These are phyloP conservation scores for Poecilia wingei DNA, from an alignment of 2,797 vertebrate genomes.

Conservation along the genomic window DNA sequence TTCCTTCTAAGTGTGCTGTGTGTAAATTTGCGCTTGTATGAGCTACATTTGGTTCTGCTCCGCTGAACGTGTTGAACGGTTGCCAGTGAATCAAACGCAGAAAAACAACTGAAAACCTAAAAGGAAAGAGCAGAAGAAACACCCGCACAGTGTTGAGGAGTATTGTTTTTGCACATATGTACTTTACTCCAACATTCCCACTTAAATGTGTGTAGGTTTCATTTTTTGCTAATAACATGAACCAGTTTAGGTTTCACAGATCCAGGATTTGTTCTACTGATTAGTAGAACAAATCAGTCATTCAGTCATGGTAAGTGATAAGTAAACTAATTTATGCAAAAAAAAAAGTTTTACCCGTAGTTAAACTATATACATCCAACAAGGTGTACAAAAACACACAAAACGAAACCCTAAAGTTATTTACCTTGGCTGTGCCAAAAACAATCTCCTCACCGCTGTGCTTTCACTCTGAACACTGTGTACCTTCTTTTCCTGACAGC, in stretches of 20 bases:
- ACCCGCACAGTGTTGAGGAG: conserved; percentile 8
- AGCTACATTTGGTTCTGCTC: conserved; percentile 57
- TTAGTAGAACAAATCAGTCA: background rate
- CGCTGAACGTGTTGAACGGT: conserved; percentile 38
- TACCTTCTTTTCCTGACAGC: conserved; percentile 18
- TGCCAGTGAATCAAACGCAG: conserved; percentile 44
- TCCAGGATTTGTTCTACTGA: background rate
- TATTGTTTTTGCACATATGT: background rate
- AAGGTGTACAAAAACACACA: background rate
- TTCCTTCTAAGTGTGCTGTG: conserved; percentile 58
- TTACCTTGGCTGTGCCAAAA: background rate
- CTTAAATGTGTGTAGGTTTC: background rate
- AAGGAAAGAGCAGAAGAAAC: conserved; percentile 1
- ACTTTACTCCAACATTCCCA: background rate
- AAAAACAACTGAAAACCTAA: conserved; percentile 17
- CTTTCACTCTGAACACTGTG: conserved; percentile 17
- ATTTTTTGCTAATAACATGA: background rate
- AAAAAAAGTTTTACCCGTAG: background rate
- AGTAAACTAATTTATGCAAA: background rate
- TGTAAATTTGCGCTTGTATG: conserved; percentile 50
- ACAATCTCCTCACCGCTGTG: conserved; percentile 12
- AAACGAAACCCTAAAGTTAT: background rate
- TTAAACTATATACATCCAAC: background rate
- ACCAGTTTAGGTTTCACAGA: background rate
- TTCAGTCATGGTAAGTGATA: background rate